Conservation (phyloP, 2,113 vertebrate species). For the Podarcis raffonei region DNA sequence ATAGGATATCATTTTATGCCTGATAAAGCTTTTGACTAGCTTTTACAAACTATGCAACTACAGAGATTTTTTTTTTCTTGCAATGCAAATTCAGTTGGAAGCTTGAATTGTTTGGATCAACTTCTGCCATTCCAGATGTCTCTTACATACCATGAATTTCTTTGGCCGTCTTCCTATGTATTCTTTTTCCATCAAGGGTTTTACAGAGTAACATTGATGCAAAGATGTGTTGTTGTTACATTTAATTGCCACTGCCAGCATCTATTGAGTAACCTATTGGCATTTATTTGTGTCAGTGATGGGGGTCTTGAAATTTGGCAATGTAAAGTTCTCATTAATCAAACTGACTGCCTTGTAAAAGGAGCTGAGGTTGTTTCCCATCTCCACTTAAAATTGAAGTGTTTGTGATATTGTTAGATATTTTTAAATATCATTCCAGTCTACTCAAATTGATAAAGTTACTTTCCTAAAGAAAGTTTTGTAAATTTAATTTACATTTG, state of each 20-base stretch:
- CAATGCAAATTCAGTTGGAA: neutral
- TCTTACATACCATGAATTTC: conserved; percentile 7
- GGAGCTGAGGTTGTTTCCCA: neutral
- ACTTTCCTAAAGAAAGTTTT: neutral
- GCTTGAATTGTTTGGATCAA: conserved; percentile 5
- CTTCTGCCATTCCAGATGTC: conserved; percentile 24
- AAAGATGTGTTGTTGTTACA: neutral
- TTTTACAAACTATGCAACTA: neutral
- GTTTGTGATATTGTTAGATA: neutral
- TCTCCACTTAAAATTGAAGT: no score
- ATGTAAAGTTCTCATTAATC: neutral
- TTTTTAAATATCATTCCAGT: neutral
- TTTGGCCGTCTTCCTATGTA: neutral
- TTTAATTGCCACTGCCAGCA: neutral
- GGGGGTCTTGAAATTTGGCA: neutral
- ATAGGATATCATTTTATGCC: neutral
- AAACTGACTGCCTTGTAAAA: neutral
- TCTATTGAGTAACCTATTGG: neutral
- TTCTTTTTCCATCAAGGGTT: neutral
- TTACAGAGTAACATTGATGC: neutral
- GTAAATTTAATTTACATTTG: neutral
- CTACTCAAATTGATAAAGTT: neutral
- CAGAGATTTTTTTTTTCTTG: neutral
- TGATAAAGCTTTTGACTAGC: neutral
- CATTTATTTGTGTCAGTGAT: neutral